A percentile compares a stretch with the other conserved stretches of the same genome.
Evolutionary conservation across 53 echinoderm and acorn worm species (phyloP).

Genomic region (Henricia sp.): DNA sequence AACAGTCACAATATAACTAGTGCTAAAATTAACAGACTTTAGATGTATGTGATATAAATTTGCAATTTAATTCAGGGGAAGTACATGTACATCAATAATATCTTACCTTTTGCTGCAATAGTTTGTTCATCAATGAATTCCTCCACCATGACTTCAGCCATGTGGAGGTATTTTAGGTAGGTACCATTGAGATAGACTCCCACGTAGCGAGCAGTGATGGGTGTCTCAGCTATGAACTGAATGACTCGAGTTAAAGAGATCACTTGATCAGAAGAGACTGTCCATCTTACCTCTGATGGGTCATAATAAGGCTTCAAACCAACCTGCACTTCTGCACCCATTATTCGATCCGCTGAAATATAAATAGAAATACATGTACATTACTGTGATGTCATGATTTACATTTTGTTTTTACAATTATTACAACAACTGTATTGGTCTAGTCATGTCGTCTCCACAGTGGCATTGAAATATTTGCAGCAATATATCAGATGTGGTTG

Average conservation of each 20-base stretch:
- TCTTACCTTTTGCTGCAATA: not conserved
- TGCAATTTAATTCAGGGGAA: no score
- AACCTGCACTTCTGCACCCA: not conserved
- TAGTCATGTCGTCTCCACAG: no score
- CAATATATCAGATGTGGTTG: no score
- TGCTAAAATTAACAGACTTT: no score
- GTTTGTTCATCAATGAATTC: constrained; percentile 7
- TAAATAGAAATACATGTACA: not conserved
- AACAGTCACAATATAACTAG: no score
- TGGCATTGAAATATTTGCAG: no score
- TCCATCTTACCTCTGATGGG: not conserved
- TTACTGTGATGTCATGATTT: no score
- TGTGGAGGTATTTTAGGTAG: not conserved
- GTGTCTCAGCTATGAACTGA: not conserved
- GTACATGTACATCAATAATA: not conserved
- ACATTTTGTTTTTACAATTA: no score
- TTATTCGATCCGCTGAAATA: not conserved
- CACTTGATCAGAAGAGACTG: not conserved
- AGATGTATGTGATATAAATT: no score
- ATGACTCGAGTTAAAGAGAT: not conserved
- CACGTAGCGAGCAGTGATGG: constrained; percentile 20
- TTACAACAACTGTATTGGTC: no score
- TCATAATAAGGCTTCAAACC: not conserved
- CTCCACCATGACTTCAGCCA: constrained; percentile 23
- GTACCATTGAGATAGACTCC: not conserved